Conservation (phyloP, 2,113 vertebrate species). For the Epinephelus lanceolatus region DNA sequence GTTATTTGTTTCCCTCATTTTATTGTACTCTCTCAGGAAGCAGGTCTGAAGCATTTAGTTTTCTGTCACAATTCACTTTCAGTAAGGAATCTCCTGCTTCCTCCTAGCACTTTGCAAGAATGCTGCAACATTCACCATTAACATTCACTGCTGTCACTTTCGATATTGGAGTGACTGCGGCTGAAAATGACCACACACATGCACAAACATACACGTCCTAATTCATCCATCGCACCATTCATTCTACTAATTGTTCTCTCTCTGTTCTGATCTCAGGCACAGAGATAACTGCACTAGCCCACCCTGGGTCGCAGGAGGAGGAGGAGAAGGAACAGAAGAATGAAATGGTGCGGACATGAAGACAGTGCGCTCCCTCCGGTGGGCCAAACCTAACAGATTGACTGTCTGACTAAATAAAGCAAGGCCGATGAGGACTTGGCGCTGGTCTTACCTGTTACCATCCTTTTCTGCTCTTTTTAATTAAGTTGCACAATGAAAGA, state of each 20-base stretch:
- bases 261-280: slow-evolving; percentile 30
- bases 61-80: neutral
- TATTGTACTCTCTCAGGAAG: slow-evolving; percentile 26
- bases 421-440: neutral
- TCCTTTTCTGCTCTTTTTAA: slow-evolving; percentile 47
- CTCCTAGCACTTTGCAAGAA: neutral
- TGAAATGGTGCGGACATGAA: slow-evolving; percentile 45
- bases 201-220: neutral
- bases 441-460: neutral
- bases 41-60: neutral
- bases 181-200: slow-evolving; percentile 27
- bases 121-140: neutral
- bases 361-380: slow-evolving; percentile 27
- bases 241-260: slow-evolving; percentile 23
- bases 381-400: slow-evolving; percentile 42
- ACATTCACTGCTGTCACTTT: slow-evolving; percentile 22
- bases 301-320: slow-evolving; percentile 1
- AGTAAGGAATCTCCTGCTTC: neutral
- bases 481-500: slow-evolving; percentile 27
- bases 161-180: neutral
- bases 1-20: slow-evolving; percentile 23
- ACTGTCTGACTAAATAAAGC: slow-evolving; percentile 60
- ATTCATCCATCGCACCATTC: slow-evolving; percentile 34
- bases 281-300: slow-evolving; percentile 27
- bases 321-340: slow-evolving; percentile 26